Conservation (phyloP, 35 echinoderm and acorn worm genomes). For the Apostichopus parvimensis region DNA sequence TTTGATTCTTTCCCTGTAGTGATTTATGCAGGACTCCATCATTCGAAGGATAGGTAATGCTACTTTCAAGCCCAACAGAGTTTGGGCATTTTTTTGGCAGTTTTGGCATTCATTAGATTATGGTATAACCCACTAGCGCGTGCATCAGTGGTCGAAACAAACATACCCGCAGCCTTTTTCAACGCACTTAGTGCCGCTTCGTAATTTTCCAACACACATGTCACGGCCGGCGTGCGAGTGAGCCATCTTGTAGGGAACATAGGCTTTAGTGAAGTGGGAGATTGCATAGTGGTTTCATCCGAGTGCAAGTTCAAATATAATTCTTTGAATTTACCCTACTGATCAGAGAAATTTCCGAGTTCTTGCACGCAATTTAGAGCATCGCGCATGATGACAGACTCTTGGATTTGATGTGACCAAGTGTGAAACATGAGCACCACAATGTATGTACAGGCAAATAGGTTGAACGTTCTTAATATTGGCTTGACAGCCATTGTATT, state of each 20-base stretch:
- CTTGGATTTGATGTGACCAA: not conserved
- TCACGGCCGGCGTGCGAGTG: not conserved
- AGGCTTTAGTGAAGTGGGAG: conserved; percentile 45
- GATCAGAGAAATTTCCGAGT: not conserved
- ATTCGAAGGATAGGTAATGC: too few relatives aligned
- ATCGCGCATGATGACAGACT: not conserved
- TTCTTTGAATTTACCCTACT: too few relatives aligned
- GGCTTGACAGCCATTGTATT: not conserved
- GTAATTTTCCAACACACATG: not conserved
- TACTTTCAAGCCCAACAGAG: not conserved
- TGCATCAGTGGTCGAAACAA: not conserved
- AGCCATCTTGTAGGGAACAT: conserved; percentile 47
- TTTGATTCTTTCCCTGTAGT: not conserved
- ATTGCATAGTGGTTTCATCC: not conserved
- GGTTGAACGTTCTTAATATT: conserved; percentile 44
- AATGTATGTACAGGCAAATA: conserved; percentile 20
- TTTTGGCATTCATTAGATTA: not conserved
- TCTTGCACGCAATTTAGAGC: conserved; percentile 43
- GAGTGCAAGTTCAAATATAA: not conserved
- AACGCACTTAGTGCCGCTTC: not conserved
- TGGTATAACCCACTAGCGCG: not conserved
- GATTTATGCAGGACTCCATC: not conserved
- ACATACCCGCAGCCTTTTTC: conserved; percentile 11
- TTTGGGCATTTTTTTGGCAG: not conserved
- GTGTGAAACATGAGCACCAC: conserved; percentile 1